Evolutionary conservation across 2,113 vertebrate species (phyloP).

Genomic region (Tamias sibiricus): DNA sequence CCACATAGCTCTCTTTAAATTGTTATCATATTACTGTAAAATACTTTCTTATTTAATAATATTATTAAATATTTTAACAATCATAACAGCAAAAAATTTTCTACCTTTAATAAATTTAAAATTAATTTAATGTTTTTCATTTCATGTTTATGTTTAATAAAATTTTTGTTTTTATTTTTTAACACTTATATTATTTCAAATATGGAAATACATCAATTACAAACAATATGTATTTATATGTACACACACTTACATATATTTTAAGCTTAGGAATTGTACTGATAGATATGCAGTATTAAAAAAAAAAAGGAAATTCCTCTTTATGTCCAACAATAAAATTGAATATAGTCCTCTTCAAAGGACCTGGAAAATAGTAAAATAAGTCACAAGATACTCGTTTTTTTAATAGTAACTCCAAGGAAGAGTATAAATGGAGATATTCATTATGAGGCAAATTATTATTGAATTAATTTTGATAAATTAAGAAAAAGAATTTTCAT

Average conservation of each 20-base stretch:
- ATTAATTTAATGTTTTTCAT: background rate
- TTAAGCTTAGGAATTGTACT: background rate
- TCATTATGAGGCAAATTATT: background rate
- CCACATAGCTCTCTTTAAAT: background rate
- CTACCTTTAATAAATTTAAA: background rate
- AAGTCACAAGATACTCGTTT: background rate
- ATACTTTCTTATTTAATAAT: background rate
- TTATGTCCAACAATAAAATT: background rate
- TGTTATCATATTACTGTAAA: background rate
- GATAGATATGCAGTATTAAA: background rate
- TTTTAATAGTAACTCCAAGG: background rate
- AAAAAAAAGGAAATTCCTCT: background rate
- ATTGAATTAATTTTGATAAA: background rate
- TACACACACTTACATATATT: background rate
- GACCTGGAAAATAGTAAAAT: background rate
- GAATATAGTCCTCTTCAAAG: background rate
- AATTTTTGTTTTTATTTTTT: background rate
- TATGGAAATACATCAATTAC: background rate
- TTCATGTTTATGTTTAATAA: background rate
- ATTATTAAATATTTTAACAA: background rate
- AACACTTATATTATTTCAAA: conserved; percentile 13
- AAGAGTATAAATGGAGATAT: background rate
- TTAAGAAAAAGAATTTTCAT: background rate
- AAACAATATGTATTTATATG: background rate
- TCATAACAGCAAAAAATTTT: background rate